Evolutionary conservation across 2,113 vertebrate species (phyloP).

Genomic region (Laticauda colubrina): DNA sequence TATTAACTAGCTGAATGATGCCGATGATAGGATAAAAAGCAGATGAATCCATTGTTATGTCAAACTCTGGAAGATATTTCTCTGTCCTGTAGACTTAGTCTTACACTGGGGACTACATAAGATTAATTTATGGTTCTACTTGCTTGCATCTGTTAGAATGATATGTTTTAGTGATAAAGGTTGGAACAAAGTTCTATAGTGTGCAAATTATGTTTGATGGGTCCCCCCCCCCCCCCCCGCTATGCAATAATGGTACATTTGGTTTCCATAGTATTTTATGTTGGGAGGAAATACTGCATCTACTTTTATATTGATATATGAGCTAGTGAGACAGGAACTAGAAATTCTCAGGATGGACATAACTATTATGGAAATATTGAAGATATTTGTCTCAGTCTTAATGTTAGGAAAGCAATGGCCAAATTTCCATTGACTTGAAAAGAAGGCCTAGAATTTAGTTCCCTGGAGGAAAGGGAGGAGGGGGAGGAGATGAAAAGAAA

Average conservation of each 20-base stretch:
- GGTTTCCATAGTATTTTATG: neutral
- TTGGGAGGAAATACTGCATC: neutral
- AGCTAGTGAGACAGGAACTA: neutral
- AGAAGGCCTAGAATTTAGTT: neutral
- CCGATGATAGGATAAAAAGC: neutral
- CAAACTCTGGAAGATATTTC: neutral
- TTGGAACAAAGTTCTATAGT: neutral
- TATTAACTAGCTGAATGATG: neutral
- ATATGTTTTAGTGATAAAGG: neutral
- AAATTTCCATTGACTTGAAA: neutral
- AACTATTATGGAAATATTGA: neutral
- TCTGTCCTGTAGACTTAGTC: neutral
- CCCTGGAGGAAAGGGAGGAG: neutral
- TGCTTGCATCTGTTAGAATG: neutral
- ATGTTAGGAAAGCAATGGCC: neutral
- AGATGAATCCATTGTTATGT: neutral
- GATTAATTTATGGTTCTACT: neutral
- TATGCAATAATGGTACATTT: neutral
- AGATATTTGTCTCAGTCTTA: neutral
- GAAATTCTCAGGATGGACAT: neutral
- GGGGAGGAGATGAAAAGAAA: neutral
- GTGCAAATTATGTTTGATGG: neutral
- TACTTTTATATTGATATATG: neutral
- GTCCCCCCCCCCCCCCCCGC: neutral
- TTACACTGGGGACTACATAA: neutral